Conservation (phyloP, 2,113 vertebrate species). For the Callionymus lyra region DNA sequence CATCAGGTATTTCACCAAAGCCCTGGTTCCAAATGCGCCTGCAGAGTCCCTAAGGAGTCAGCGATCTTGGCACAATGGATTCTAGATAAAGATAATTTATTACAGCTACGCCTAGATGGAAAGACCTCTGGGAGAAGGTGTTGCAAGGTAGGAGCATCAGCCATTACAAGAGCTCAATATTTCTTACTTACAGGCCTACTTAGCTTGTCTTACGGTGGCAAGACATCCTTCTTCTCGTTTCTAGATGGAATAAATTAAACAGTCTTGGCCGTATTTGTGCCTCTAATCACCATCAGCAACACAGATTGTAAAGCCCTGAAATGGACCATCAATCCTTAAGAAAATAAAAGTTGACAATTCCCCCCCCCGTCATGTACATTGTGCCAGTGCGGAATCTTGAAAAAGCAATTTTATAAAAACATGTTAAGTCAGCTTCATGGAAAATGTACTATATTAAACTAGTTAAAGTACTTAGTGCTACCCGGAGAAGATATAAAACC, state of each 20-base stretch:
- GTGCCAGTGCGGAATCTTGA: too few relatives aligned
- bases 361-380: too few relatives aligned
- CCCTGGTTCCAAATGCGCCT: conserved; percentile 14
- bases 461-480: too few relatives aligned
- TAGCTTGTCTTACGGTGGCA: conserved; percentile 27
- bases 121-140: conserved; percentile 18
- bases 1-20: conserved; percentile 16
- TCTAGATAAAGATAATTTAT: conserved; percentile 58
- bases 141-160: conserved; percentile 8
- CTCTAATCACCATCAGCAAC: conserved; percentile 16
- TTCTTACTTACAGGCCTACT: conserved; percentile 51
- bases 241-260: conserved; percentile 32
- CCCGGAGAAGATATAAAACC: too few relatives aligned
- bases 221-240: conserved; percentile 15
- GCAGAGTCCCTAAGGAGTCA: conserved; percentile 26
- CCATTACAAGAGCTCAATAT: conserved; percentile 19
- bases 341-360: too few relatives aligned
- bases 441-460: too few relatives aligned
- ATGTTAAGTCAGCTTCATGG: too few relatives aligned
- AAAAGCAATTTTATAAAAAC: too few relatives aligned
- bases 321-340: too few relatives aligned
- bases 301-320: too few relatives aligned
- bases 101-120: conserved; percentile 27
- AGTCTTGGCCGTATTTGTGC: conserved; percentile 22
- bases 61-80: conserved; percentile 40